Evolutionary conservation across 2,797 vertebrate genomes (phyloP).

Genomic region (Artibeus jamaicensis): DNA sequence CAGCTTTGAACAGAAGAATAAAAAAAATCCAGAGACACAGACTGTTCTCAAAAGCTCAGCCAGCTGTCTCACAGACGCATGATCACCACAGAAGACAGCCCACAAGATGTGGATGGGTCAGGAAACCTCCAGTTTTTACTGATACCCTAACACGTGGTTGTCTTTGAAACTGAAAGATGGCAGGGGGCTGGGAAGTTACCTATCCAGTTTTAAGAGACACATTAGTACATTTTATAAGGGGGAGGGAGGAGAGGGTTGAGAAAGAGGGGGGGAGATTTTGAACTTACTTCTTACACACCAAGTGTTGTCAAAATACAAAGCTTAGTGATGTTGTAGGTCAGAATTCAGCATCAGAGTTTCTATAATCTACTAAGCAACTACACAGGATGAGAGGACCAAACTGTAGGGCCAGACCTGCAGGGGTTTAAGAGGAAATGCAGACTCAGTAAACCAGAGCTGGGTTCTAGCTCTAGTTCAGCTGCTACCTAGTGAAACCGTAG

Average conservation of each 20-base stretch:
- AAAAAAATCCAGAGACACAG: neutral
- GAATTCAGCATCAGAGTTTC: neutral
- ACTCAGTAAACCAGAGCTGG: neutral
- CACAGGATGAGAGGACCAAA: neutral
- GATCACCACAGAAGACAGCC: neutral
- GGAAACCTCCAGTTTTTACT: neutral
- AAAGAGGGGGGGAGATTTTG: neutral
- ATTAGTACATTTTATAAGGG: neutral
- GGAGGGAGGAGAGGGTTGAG: neutral
- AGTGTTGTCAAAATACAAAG: neutral
- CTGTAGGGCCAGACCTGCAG: neutral
- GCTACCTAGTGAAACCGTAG: neutral
- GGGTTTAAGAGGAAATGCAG: neutral
- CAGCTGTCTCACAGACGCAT: neutral
- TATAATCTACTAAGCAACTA: neutral
- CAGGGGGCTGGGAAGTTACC: neutral
- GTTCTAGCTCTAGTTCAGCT: neutral
- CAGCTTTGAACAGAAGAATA: neutral
- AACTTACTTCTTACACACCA: neutral
- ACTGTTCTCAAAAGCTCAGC: neutral
- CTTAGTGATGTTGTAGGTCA: neutral
- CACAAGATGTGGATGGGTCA: neutral
- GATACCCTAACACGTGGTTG: neutral
- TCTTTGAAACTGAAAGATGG: neutral
- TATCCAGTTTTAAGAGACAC: neutral